These are phyloP conservation scores for Procavia capensis DNA, from an alignment of 2,113 vertebrate species.

Conservation along the genomic window DNA sequence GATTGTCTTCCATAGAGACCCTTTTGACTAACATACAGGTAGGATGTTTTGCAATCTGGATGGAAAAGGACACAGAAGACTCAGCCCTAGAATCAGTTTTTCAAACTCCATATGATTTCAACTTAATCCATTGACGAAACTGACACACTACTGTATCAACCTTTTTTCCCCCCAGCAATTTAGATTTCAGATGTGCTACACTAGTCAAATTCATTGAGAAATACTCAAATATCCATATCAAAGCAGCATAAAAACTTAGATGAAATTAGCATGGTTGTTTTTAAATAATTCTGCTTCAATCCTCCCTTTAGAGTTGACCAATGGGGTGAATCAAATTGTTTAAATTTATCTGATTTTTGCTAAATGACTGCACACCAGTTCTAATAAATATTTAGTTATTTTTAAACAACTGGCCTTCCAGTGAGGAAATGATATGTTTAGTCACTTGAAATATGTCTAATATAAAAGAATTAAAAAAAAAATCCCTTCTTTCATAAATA, in stretches of 20 bases:
- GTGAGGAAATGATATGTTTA: slow-evolving; percentile 85
- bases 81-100: slow-evolving; percentile 54
- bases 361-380: slow-evolving; percentile 79
- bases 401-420: slow-evolving; percentile 81
- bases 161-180: slow-evolving; percentile 69
- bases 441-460: slow-evolving; percentile 82
- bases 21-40: slow-evolving; percentile 99
- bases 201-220: slow-evolving; percentile 74
- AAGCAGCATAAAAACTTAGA: slow-evolving; percentile 62
- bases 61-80: slow-evolving; percentile 58
- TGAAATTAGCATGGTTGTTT: slow-evolving; percentile 76
- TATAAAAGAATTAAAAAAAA: slow-evolving; percentile 79
- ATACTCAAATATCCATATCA: slow-evolving; percentile 70
- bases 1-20: slow-evolving; percentile 99
- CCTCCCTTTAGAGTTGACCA: slow-evolving; percentile 77
- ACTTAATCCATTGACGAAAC: slow-evolving; percentile 74
- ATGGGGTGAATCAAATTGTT: slow-evolving; percentile 81
- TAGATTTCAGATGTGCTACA: slow-evolving; percentile 73
- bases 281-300: slow-evolving; percentile 76
- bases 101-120: slow-evolving; percentile 68
- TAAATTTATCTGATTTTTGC: slow-evolving; percentile 80
- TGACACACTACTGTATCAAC: slow-evolving; percentile 74
- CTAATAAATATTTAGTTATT: slow-evolving; percentile 87
- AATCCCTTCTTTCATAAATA: slow-evolving; percentile 80
- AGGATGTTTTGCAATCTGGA: slow-evolving; percentile 82